phyloP scores from a whole-genome alignment of 2,113 vertebrate genomes.

The Paratilapia polleni region DNA sequence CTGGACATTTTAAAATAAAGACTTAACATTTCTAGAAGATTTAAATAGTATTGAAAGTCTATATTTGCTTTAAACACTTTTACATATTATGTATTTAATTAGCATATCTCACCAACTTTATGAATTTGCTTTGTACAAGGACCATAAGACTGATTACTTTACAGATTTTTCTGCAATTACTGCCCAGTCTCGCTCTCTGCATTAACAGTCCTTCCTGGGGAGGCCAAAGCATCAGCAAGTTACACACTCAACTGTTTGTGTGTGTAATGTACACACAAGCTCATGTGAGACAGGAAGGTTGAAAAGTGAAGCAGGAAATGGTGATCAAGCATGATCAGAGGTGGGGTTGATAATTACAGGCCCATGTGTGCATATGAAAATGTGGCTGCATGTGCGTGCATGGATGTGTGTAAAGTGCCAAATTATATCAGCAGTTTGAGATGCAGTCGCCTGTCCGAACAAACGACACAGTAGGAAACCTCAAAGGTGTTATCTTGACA shows the following conservation, averaged over 20 bases:
- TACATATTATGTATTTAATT: not conserved
- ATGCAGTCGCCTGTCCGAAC: not conserved
- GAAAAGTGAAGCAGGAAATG: slow-evolving; percentile 59
- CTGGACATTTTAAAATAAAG: not conserved
- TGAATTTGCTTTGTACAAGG: not conserved
- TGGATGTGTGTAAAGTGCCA: not conserved
- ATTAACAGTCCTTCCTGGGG: not conserved
- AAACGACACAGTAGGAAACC: slow-evolving; percentile 25
- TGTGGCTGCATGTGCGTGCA: not conserved
- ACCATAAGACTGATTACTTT: slow-evolving; percentile 10
- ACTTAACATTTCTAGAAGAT: not conserved
- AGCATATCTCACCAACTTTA: not conserved
- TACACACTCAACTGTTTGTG: not conserved
- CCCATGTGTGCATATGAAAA: not conserved
- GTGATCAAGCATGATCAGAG: slow-evolving; percentile 51
- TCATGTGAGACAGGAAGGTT: slow-evolving; percentile 46
- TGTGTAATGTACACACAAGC: slow-evolving; percentile 11
- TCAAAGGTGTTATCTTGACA: slow-evolving; percentile 5
- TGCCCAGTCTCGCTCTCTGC: not conserved
- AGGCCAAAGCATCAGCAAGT: slow-evolving; percentile 1
- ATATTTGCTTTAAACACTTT: not conserved
- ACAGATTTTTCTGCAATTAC: slow-evolving; percentile 23
- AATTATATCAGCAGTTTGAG: not conserved
- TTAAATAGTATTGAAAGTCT: not conserved
- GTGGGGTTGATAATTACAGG: slow-evolving; percentile 28